Conservation (phyloP, 2,888 invertebrate genomes). For the Drosophila mettleri region DNA sequence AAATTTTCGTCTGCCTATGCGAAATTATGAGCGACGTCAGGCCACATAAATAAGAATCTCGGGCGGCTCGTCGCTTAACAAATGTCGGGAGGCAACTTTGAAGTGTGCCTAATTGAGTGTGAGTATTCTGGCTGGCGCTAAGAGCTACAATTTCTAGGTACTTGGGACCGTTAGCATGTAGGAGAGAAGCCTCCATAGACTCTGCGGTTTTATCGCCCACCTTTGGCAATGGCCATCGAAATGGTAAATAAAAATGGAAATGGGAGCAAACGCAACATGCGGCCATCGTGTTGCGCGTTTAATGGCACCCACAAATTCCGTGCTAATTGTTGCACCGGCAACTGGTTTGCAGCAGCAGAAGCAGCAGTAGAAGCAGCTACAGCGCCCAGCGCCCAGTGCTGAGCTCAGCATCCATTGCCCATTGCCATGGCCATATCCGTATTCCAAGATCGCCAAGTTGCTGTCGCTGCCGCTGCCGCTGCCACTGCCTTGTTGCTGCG, state of each 20-base stretch:
- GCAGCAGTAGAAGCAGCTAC: background rate
- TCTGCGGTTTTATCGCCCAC: conserved; percentile 47
- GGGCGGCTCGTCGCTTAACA: background rate
- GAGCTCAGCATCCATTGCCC: conserved; percentile 17
- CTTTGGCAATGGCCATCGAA: conserved; percentile 58
- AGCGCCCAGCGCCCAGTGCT: conserved; percentile 1
- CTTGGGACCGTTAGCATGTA: conserved; percentile 35
- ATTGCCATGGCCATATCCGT: conserved; percentile 61
- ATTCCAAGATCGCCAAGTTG: conserved; percentile 48
- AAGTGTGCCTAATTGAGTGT: conserved; percentile 70
- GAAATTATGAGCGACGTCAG: conserved; percentile 44
- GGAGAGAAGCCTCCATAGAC: conserved; percentile 29
- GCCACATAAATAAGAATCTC: conserved; percentile 48
- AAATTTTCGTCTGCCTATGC: conserved; percentile 70
- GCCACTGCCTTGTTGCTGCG: conserved; percentile 22
- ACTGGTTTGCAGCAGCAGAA: conserved; percentile 57
- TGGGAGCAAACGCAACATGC: conserved; percentile 64
- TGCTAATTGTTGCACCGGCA: conserved; percentile 78
- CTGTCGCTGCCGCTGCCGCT: conserved; percentile 2
- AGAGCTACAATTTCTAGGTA: conserved; percentile 14
- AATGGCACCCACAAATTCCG: conserved; percentile 81
- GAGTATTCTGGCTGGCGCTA: conserved; percentile 47
- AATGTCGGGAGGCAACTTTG: conserved; percentile 55
- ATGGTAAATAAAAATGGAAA: conserved; percentile 58
- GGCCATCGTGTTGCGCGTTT: conserved; percentile 74